Conservation (phyloP, 2,113 vertebrate species). For the Alouatta palliata region DNA sequence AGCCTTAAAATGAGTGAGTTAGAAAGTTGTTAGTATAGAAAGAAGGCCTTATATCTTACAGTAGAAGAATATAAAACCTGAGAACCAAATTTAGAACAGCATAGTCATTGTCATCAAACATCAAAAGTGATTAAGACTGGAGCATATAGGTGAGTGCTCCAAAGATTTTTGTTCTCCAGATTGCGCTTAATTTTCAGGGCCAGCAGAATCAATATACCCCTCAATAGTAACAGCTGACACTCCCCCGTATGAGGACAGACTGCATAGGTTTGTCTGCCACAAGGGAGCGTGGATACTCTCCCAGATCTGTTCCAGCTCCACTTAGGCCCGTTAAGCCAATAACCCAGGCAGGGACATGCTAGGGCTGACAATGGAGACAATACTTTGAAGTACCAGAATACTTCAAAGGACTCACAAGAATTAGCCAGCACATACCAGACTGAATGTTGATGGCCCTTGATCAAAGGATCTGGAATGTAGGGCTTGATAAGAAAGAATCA, state of each 20-base stretch:
- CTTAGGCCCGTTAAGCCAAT: not conserved
- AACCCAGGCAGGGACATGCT: not conserved
- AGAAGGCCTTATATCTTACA: not conserved
- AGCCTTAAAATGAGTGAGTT: not conserved
- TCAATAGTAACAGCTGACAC: not conserved
- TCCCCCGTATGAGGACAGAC: not conserved
- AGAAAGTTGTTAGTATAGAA: not conserved
- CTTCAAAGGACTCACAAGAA: not conserved
- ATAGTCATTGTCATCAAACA: not conserved
- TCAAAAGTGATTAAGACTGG: not conserved
- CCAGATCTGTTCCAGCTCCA: not conserved
- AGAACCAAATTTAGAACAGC: not conserved
- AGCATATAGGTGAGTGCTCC: not conserved
- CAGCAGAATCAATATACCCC: not conserved
- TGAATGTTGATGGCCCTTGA: not conserved
- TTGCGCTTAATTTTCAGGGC: not conserved
- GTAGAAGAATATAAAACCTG: not conserved
- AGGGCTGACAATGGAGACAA: not conserved
- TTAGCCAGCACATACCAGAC: not conserved
- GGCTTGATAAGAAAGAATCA: not conserved
- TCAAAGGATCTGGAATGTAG: not conserved
- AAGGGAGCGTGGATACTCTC: not conserved
- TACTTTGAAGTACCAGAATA: not conserved
- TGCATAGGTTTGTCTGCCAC: not conserved
- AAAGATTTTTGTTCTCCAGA: not conserved